Percentiles rank a stretch among this genome's conserved stretches.
These are phyloP conservation scores for Diaperis boleti DNA, from an alignment of 2,888 invertebrate species.

Conservation along the genomic window DNA sequence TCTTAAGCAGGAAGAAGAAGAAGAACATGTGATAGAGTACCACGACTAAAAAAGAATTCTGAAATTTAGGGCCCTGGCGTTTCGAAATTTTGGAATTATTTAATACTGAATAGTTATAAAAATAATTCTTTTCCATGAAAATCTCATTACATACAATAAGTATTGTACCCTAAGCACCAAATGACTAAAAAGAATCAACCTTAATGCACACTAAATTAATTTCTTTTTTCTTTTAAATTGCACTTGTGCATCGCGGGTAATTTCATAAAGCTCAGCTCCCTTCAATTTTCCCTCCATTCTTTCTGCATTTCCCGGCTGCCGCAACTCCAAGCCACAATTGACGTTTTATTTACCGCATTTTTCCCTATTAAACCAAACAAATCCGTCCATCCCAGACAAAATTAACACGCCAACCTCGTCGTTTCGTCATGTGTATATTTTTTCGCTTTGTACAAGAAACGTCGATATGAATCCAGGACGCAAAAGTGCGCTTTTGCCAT, in stretches of 20 bases:
- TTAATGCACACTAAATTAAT: too few species aligned
- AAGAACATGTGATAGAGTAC: too few species aligned
- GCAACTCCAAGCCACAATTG: constrained; percentile 3
- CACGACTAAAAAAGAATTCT: too few species aligned
- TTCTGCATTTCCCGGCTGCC: not conserved
- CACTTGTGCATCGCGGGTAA: too few species aligned
- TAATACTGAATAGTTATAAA: too few species aligned
- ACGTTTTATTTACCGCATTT: constrained; percentile 13
- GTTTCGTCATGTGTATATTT: not conserved
- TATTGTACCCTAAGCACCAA: too few species aligned
- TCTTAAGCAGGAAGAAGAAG: too few species aligned
- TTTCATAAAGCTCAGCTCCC: constrained; percentile 9
- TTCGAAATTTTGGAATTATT: too few species aligned
- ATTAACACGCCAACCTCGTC: constrained; percentile 2
- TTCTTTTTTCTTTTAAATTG: not conserved
- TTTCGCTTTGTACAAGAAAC: not conserved
- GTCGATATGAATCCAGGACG: constrained; percentile 22
- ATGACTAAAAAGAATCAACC: too few species aligned
- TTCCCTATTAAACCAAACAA: constrained; percentile 7
- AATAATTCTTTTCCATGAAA: too few species aligned
- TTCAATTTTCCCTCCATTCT: not conserved
- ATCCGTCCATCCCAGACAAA: not conserved
- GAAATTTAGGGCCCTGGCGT: too few species aligned
- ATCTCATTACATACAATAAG: too few species aligned
- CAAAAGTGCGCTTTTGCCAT: constrained; percentile 12